A percentile compares a stretch with the other conserved stretches of the same genome.
phyloP scores from a whole-genome alignment of 2,888 invertebrate genomes.

The Napeogenes inachia region DNA sequence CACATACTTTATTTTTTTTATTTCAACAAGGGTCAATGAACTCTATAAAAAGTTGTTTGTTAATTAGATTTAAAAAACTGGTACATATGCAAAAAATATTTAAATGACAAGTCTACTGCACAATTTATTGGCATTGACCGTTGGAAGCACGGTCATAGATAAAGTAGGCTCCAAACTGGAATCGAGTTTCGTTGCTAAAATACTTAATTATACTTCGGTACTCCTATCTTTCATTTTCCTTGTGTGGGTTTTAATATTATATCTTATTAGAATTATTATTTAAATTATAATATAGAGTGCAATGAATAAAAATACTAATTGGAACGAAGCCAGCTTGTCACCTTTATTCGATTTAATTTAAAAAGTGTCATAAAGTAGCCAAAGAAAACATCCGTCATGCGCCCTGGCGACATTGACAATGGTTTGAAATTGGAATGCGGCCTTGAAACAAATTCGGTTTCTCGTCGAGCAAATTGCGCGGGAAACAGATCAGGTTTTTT shows the following conservation, averaged over 20 bases:
- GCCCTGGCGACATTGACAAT: constrained; percentile 71
- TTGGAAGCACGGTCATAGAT: constrained; percentile 32
- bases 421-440: constrained; percentile 71
- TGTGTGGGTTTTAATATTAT: too few relatives aligned
- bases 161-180: constrained; percentile 20
- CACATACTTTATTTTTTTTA: constrained; percentile 20
- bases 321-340: too few relatives aligned
- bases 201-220: not conserved
- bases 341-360: constrained; percentile 15
- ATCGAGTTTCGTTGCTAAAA: constrained; percentile 16
- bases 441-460: constrained; percentile 70
- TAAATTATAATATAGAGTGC: too few relatives aligned
- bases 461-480: constrained; percentile 56
- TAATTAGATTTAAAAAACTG: constrained; percentile 42
- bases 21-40: constrained; percentile 34
- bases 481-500: constrained; percentile 55
- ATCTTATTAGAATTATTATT: too few relatives aligned
- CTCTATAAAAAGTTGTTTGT: constrained; percentile 40
- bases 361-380: constrained; percentile 35
- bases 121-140: constrained; percentile 47
- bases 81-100: constrained; percentile 43
- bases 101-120: constrained; percentile 44
- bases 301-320: too few relatives aligned
- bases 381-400: constrained; percentile 59
- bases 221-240: not conserved